phyloP scores from a whole-genome alignment of 1,140 invertebrate species.

The Copidosoma floridanum region DNA sequence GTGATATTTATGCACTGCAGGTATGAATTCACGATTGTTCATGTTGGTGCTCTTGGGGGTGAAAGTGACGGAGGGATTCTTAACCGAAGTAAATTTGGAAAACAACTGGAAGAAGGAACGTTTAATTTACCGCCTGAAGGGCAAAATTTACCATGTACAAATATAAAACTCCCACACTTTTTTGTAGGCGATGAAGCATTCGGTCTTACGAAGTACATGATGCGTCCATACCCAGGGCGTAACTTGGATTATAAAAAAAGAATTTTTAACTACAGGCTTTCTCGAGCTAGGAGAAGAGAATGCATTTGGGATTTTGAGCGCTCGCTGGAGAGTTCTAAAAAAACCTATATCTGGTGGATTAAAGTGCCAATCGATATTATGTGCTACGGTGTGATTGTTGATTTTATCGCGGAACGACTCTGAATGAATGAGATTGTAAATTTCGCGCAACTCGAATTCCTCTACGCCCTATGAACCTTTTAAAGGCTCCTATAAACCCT shows the following conservation, averaged over 20 bases:
- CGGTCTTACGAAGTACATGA: background rate
- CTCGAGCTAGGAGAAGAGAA: background rate
- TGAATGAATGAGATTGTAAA: too few species aligned
- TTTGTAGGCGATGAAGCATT: background rate
- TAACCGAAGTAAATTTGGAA: background rate
- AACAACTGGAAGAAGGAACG: background rate
- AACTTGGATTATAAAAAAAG: background rate
- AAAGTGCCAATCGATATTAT: too few species aligned
- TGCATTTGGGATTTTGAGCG: background rate
- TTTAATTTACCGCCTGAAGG: background rate
- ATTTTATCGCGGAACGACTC: too few species aligned
- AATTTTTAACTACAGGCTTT: background rate
- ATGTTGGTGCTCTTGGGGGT: background rate
- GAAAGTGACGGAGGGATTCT: background rate
- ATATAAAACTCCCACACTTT: background rate
- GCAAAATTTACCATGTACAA: background rate
- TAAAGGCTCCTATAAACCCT: too few species aligned
- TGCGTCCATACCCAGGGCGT: background rate
- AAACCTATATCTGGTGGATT: too few species aligned
- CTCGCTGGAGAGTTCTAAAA: background rate
- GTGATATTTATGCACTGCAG: too few species aligned
- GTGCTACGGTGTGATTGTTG: too few species aligned
- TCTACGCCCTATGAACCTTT: too few species aligned
- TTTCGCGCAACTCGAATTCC: too few species aligned
- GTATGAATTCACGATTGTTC: background rate